Percentiles rank a stretch among this genome's conserved stretches.
Evolutionary conservation across 2,888 invertebrate species (phyloP).

Genomic region (Lasius fuliginosus): DNA sequence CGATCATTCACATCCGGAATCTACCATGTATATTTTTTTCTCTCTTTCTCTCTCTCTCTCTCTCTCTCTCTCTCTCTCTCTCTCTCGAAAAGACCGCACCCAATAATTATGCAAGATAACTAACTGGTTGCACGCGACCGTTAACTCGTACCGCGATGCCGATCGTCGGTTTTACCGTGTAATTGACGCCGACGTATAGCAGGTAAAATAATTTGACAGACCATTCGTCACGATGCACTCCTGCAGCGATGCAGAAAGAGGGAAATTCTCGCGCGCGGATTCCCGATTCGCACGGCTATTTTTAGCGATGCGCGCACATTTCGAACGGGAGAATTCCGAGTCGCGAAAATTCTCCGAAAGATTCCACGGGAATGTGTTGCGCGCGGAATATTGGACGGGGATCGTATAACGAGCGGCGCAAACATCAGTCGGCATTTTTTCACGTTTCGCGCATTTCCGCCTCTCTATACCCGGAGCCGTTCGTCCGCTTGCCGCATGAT

Average conservation of each 20-base stretch:
- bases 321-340: constrained; percentile 16
- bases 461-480: neutral
- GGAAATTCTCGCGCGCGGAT: neutral
- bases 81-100: constrained; percentile 9
- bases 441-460: constrained; percentile 23
- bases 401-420: neutral
- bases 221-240: constrained; percentile 7
- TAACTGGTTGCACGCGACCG: constrained; percentile 32
- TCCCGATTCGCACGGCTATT: constrained; percentile 36
- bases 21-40: constrained; percentile 11
- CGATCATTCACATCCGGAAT: constrained; percentile 25
- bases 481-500: constrained; percentile 2
- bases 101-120: constrained; percentile 42
- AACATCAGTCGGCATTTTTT: constrained; percentile 10
- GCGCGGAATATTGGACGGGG: constrained; percentile 25
- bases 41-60: neutral
- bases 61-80: neutral
- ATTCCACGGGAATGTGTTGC: constrained; percentile 2
- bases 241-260: neutral
- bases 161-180: constrained; percentile 23
- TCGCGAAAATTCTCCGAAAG: constrained; percentile 10
- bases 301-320: constrained; percentile 46
- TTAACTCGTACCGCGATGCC: constrained; percentile 27
- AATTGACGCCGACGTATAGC: constrained; percentile 31
- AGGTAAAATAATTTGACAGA: constrained; percentile 19